Evolutionary conservation across 2,797 vertebrate genomes (phyloP).

Genomic region (Sparus aurata): DNA sequence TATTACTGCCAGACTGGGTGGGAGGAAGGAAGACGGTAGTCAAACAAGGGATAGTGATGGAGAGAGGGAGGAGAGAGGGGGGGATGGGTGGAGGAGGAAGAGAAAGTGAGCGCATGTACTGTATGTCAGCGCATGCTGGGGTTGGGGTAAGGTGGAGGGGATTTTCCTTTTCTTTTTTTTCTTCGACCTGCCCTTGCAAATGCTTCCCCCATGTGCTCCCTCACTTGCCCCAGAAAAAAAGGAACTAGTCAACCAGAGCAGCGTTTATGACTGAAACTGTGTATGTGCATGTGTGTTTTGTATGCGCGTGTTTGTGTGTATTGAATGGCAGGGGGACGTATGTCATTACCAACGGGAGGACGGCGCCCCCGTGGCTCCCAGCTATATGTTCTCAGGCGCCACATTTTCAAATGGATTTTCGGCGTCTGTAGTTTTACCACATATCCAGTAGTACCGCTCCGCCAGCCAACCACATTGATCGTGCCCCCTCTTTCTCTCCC

Average conservation of each 20-base stretch:
- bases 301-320: slow-evolving; percentile 36
- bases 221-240: slow-evolving; percentile 67
- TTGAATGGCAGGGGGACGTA: slow-evolving; percentile 57
- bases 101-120: slow-evolving; percentile 53
- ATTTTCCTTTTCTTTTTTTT: slow-evolving; percentile 26
- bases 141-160: slow-evolving; percentile 35
- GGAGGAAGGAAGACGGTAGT: slow-evolving; percentile 74
- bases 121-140: slow-evolving; percentile 35
- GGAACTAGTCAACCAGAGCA: slow-evolving; percentile 66
- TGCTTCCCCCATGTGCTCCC: slow-evolving; percentile 67
- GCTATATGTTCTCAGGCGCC: slow-evolving; percentile 63
- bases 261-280: slow-evolving; percentile 64
- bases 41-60: slow-evolving; percentile 65
- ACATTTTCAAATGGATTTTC: slow-evolving; percentile 73
- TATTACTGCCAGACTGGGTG: slow-evolving; percentile 74
- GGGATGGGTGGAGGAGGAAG: slow-evolving; percentile 31
- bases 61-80: slow-evolving; percentile 19
- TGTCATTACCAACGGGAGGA: slow-evolving; percentile 57
- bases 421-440: slow-evolving; percentile 71
- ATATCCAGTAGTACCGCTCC: slow-evolving; percentile 58
- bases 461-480: slow-evolving; percentile 43
- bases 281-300: slow-evolving; percentile 21
- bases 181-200: slow-evolving; percentile 61
- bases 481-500: neutral
- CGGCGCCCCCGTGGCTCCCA: slow-evolving; percentile 58